Base-by-base conservation (phyloP, 2,113 vertebrate genomes). In the Todiramphus chloris region DNA sequence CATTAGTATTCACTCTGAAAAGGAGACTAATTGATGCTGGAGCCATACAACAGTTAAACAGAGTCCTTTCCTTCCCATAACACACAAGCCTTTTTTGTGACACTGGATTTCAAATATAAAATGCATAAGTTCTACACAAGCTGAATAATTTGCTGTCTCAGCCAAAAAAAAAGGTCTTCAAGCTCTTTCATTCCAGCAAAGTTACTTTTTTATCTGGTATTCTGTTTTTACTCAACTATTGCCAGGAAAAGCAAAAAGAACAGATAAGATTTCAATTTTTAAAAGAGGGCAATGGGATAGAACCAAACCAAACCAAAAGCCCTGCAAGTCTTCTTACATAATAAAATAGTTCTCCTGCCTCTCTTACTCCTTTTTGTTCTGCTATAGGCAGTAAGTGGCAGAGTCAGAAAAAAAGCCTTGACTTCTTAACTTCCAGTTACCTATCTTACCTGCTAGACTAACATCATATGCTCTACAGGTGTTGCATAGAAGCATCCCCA, bases 181-280 rank as follows among this genome's bases (percentile, higher is more conserved):
- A 66, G 16, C 20, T 66, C 55, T 72, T 83, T 67, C 31, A 23
- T 74, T 88, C 80, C 76, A 89, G 30, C 56, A 92, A 81, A 93
- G 68, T 48, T 70, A 43, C 30, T 13, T 81, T 69, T 85, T 79
- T 27, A 80, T 83, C 64, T 72, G 27, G 51, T 70, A 28, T 90
- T 83, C 79, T 2, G 2, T 81, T 94, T 87, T 87, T 37, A 88
- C 13, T 16, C 8, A 1, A 30, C 46, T 70, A 53, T 48, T 95
- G 67, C 72, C 85, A 94, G 88, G 31, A 96, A 94, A 95, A 91
- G 48, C 41, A 83, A 66, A 89, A 82, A 63, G 31, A 69, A 41
- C 46, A 91, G 90, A 48, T 77, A 90, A 86, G 37, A 81, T 88
- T 66, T 89, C n/a, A 51, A 44, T 75, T 92, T 67, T 78, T 66